Evolutionary conservation across 1,140 invertebrate genomes (phyloP).

Genomic region (Drosophila auraria): DNA sequence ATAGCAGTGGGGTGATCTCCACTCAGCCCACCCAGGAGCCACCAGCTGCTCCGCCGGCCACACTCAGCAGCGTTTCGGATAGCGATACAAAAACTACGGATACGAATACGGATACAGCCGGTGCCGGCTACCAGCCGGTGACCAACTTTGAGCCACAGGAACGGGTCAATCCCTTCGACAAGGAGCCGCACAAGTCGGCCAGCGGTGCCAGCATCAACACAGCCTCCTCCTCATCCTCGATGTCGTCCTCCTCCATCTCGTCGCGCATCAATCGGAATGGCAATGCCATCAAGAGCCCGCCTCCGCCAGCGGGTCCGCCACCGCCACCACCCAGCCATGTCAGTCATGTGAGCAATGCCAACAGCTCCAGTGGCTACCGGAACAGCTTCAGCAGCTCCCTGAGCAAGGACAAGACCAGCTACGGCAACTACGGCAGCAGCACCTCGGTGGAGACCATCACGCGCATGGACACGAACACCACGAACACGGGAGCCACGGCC

Average conservation of each 20-base stretch:
- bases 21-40: conserved; percentile 71
- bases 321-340: conserved; percentile 67
- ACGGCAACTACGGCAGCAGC: conserved; percentile 79
- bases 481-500: conserved; percentile 62
- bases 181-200: conserved; percentile 68
- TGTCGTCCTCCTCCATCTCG: conserved; percentile 76
- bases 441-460: conserved; percentile 81
- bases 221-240: conserved; percentile 75
- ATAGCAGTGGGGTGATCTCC: conserved; percentile 63
- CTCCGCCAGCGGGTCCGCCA: conserved; percentile 76
- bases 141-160: conserved; percentile 84
- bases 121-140: conserved; percentile 71
- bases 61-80: conserved; percentile 78
- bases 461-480: conserved; percentile 81
- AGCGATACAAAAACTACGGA: conserved; percentile 71
- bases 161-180: conserved; percentile 83
- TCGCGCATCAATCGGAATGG: conserved; percentile 77
- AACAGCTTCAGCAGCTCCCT: conserved; percentile 74
- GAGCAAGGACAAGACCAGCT: conserved; percentile 79
- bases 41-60: conserved; percentile 37
- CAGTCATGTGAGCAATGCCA: conserved; percentile 36
- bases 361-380: conserved; percentile 55
- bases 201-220: conserved; percentile 68
- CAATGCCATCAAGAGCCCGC: conserved; percentile 73
- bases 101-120: conserved; percentile 30